phyloP scores from a whole-genome alignment of 2,888 invertebrate species.

The Mesoligia furuncula region DNA sequence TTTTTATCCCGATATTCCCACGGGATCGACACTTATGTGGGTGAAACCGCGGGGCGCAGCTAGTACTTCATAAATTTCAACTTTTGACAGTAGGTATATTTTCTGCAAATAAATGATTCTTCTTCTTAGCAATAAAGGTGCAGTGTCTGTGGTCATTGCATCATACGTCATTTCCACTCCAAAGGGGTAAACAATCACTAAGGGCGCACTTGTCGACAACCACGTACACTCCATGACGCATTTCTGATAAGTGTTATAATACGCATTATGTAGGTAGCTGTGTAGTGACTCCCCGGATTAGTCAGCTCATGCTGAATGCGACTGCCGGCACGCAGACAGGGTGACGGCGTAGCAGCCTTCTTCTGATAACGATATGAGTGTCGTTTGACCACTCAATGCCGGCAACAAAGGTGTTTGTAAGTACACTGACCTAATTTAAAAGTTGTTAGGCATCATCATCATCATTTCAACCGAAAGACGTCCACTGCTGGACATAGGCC shows the following conservation, averaged over 20 bases:
- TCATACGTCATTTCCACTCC: not conserved
- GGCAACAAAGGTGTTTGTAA: too few species aligned
- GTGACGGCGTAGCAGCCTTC: slow-evolving; percentile 10
- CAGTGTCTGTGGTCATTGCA: not conserved
- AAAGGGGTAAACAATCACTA: slow-evolving; percentile 14
- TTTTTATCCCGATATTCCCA: too few species aligned
- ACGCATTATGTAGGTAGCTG: slow-evolving; percentile 11
- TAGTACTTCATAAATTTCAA: too few species aligned
- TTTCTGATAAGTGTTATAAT: slow-evolving; percentile 40
- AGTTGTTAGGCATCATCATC: not conserved
- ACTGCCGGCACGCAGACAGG: slow-evolving; percentile 43
- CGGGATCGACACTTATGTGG: too few species aligned
- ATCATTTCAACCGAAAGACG: too few species aligned
- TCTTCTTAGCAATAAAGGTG: not conserved
- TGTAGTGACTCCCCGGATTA: slow-evolving; percentile 36
- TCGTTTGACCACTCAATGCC: not conserved
- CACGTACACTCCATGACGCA: slow-evolving; percentile 52
- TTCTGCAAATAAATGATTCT: too few species aligned
- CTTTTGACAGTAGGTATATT: too few species aligned
- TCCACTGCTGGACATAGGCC: too few species aligned
- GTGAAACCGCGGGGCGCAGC: too few species aligned
- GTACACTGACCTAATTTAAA: not conserved
- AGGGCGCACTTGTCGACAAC: slow-evolving; percentile 25
- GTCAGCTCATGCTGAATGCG: slow-evolving; percentile 44
- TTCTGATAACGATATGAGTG: slow-evolving; percentile 11